Evolutionary conservation across 2,888 invertebrate genomes (phyloP), one percentile per base, ranked within the genome.

Genomic region (Phyllotreta cruciferae): DNA sequence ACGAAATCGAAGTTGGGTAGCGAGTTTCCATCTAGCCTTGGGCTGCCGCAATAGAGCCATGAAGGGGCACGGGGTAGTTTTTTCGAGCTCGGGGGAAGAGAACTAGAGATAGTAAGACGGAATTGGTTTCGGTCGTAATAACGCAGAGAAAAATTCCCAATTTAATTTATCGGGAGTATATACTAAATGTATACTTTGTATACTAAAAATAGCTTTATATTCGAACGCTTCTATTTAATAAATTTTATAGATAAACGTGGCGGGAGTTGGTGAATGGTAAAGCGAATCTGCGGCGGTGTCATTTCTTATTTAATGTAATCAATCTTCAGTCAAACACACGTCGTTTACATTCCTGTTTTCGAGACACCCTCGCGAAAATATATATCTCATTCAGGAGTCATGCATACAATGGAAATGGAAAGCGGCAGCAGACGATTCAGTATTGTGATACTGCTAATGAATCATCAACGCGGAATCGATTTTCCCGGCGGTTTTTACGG

Each of bases 1-100:
- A 73, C 70, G 71, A 68, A 72, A 72, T 69, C 71, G 69, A 69
- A 67, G 67, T 64, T 66, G 69, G 67, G 64, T 54, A 54, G 24
- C 55, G 67, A 68, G 68, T 69, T 69, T 69, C 66, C 62, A 64
- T 66, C 60, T 44, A 63, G 71, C 70, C 66, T 60, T 47, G 54
- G 68, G 71, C 71, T 60, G 66, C 52, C 60, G 63, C 50, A 49
- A 57, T 49, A 49, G 57, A 57, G 57, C 57, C 49, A 49, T 35
- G 50, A 50, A 50, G 37, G 34, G 41, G 35, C 6, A 34, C 13
- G 50, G 35, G 13, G 24, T 9, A 35, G n/a, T 49, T 58, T 56
- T 56, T 44, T 55, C 44, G 10, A 50, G 41, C 58, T 36, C 42
- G 3, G 36, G 50, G 41, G 50, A 58, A 34, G 58, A 42, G 50